Base-by-base conservation (phyloP, 2,888 invertebrate genomes). In the Agrochola litura region DNA sequence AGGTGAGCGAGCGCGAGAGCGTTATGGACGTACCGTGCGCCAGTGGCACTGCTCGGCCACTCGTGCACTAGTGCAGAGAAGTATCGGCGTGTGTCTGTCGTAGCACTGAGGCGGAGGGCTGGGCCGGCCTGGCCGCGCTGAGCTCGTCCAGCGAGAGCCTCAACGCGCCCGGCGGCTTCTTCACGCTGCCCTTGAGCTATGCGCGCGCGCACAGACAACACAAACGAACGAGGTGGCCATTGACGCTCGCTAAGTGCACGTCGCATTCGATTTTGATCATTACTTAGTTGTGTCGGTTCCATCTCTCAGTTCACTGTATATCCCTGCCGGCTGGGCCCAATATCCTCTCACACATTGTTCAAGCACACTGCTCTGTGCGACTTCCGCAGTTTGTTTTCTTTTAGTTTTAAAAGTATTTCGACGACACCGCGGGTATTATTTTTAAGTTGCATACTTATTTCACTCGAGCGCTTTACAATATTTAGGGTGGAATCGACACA, bases 161-260 rank as follows among this genome's bases (percentile, higher is more conserved):
- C 94, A 97, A 97, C 95, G 96, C 97, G 93, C 96, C 95, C 84
- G 97, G 97, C 91, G 97, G 97, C 89, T 97, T 97, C 96, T 97
- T 98, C 97, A 98, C 97, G 92, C 97, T 98, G 97, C 98, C 98
- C 91, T 97, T 98, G 96, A 98, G 98, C 96, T 98, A 98, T 97
- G 98, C 98, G 97, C 97, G 98, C 95, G 98, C 98, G 97, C 97
- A 97, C 96, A 97, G 97, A 91, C 98, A 98, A 93, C 98, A 98
- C 96, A 98, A 98, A 96, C 97, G 98, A 96, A 98, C 98, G 97
- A 98, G 98, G 98, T 98, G 97, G 93, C 91, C 87, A 89, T 90
- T 92, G 91, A 90, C 92, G 91, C 92, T 91, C 92, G 92, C 93
- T 93, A 93, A 91, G 92, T 94, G 95, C 95, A 95, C 95, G 93